Conservation (phyloP, 2,113 vertebrate species). For the Willisornis vidua region DNA sequence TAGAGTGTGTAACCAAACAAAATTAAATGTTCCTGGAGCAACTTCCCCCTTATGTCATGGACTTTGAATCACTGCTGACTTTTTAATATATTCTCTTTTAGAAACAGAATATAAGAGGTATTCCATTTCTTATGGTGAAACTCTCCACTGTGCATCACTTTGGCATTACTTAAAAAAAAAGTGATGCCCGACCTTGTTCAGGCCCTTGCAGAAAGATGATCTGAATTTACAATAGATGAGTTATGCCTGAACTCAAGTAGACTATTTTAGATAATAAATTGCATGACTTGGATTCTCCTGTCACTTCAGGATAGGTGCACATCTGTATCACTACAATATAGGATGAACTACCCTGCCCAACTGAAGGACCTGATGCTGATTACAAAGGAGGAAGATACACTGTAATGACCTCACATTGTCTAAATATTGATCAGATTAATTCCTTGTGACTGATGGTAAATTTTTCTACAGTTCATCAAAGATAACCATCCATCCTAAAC, state of each 20-base stretch:
- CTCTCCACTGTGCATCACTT: neutral
- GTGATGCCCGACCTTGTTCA: neutral
- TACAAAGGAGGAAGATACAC: neutral
- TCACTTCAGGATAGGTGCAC: neutral
- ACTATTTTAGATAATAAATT: neutral
- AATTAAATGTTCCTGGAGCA: neutral
- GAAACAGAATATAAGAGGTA: neutral
- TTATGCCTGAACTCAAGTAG: neutral
- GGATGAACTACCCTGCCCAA: neutral
- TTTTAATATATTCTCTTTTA: neutral
- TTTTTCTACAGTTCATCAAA: neutral
- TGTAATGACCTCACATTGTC: neutral
- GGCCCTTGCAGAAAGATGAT: neutral
- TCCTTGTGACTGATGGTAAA: neutral
- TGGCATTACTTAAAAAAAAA: neutral
- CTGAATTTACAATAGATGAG: neutral
- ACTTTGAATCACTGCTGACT: neutral
- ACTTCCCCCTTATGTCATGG: neutral
- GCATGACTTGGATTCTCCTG: neutral
- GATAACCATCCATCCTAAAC: neutral
- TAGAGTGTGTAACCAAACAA: neutral
- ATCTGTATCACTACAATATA: neutral
- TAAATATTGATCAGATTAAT: neutral
- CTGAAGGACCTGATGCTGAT: rapidly evolving
- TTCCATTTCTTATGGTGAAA: neutral